phyloP scores from a whole-genome alignment of 2,888 invertebrate species.

The Xestia c-nigrum region DNA sequence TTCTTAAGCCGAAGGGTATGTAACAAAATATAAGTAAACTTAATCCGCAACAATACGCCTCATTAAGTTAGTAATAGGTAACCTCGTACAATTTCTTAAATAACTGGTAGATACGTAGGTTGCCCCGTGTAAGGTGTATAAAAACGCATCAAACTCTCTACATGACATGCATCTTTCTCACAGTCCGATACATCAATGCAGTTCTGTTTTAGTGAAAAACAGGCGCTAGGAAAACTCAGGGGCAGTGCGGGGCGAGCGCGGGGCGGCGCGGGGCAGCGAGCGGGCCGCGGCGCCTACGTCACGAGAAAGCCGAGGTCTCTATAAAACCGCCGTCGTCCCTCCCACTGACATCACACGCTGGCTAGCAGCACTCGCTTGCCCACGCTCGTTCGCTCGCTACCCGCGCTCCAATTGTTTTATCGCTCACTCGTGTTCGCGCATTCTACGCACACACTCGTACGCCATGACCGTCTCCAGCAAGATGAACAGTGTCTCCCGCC shows the following conservation, averaged over 20 bases:
- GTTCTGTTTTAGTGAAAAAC: slow-evolving; percentile 78
- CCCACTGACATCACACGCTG: slow-evolving; percentile 85
- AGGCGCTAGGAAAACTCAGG: slow-evolving; percentile 81
- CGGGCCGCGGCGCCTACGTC: slow-evolving; percentile 81
- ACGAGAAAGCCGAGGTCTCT: slow-evolving; percentile 87
- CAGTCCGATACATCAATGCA: slow-evolving; percentile 76
- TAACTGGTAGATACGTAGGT: background rate
- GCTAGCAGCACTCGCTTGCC: slow-evolving; percentile 80
- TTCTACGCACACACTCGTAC: slow-evolving; percentile 78
- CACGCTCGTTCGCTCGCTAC: slow-evolving; percentile 80
- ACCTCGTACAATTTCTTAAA: background rate
- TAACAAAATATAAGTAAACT: background rate
- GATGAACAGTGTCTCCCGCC: slow-evolving; percentile 90
- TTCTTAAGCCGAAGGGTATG: background rate
- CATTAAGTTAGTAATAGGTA: background rate
- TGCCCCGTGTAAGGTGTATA: background rate
- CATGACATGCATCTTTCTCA: slow-evolving; percentile 65
- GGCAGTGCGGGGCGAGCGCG: slow-evolving; percentile 65
- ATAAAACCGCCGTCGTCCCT: slow-evolving; percentile 84
- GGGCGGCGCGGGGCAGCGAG: slow-evolving; percentile 73
- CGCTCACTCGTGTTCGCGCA: slow-evolving; percentile 81
- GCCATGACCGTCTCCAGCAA: slow-evolving; percentile 89
- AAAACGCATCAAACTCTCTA: background rate
- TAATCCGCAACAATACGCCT: slow-evolving; percentile 7
- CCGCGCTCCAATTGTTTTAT: slow-evolving; percentile 75